A percentile compares a stretch with the other conserved stretches of the same genome.
Evolutionary conservation across 23 tunicate genomes (phyloP).

Genomic region (Aplidium turbinatum): DNA sequence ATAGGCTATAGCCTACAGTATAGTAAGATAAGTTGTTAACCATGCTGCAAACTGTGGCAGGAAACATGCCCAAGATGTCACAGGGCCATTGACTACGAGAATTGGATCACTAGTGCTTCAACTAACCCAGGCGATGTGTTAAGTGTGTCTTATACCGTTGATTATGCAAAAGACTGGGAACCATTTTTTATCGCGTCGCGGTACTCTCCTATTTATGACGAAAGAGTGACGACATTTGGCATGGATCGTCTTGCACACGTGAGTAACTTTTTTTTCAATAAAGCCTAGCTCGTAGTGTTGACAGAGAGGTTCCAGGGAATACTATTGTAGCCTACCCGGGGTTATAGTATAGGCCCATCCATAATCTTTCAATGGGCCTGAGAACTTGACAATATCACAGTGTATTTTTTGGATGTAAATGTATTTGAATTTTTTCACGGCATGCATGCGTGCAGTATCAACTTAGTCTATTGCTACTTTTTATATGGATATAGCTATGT

Average conservation of each 20-base stretch:
- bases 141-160: constrained; percentile 42
- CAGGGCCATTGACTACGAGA: constrained; percentile 59
- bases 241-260: constrained; percentile 78
- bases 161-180: constrained; percentile 66
- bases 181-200: constrained; percentile 77
- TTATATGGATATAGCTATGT: too few relatives aligned
- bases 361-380: background rate
- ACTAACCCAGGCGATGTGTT: constrained; percentile 10
- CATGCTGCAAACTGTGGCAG: too few relatives aligned
- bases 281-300: too few relatives aligned
- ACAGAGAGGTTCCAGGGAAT: too few relatives aligned
- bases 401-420: too few relatives aligned
- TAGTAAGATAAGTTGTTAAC: background rate
- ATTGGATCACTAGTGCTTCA: constrained; percentile 36
- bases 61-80: constrained; percentile 85
- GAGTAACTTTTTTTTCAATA: too few relatives aligned
- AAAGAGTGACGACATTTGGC: constrained; percentile 55
- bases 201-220: constrained; percentile 72
- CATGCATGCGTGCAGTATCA: too few relatives aligned
- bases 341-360: background rate
- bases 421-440: too few relatives aligned
- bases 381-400: too few relatives aligned
- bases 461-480: too few relatives aligned
- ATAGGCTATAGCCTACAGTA: too few relatives aligned
- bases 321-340: background rate